Base-by-base conservation (phyloP, 2,113 vertebrate species). In the Stercorarius parasiticus region DNA sequence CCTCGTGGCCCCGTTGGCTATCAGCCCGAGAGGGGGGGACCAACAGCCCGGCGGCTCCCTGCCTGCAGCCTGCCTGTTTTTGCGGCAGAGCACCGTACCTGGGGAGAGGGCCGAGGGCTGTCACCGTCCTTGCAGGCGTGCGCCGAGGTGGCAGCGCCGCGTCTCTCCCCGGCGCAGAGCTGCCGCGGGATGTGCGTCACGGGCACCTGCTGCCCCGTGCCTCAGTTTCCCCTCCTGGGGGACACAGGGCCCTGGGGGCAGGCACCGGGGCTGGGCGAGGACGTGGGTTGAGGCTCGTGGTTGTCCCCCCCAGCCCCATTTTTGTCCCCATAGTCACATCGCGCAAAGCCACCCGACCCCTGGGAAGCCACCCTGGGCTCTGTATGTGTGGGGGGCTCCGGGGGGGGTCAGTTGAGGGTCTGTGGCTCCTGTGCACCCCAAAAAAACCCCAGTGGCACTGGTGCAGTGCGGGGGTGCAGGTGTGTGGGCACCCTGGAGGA, bases 351-450 rank as follows among this genome's bases (percentile, higher is more conserved):
- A 55, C 42, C 13, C 0, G 0, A 8, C 8, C 25, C 15, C 43
- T 59, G 58, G 65, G n/a, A 64, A 52, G 14, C 34, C 12, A 13
- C 36, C 45, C 42, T 30, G 6, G 30, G 62, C 25, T 56, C 72
- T 34, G 26, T 55, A 20, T 30, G 47, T 0, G 0, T 0, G 4
- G 0, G 13, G 42, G 20, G 2, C 25, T 42, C 29, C 1, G 2
- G 23, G 11, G 38, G 32, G 34, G 5, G 6, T 27, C 13, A 2
- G 19, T 42, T 1, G 3, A 65, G 36, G 34, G 27, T n/a, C 77
- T 3, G 5, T 15, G 71, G 13, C 29, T 47, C 47, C 52, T 0
- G 0, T 26, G 53, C 53, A 9, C 64, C 88, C 84, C 84, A 22
- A 53, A 93, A 93, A 18, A 5, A 21, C 19, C 36, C 32, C 30